Evolutionary conservation across 2,113 vertebrate genomes (phyloP).

Genomic region (Cervus canadensis): DNA sequence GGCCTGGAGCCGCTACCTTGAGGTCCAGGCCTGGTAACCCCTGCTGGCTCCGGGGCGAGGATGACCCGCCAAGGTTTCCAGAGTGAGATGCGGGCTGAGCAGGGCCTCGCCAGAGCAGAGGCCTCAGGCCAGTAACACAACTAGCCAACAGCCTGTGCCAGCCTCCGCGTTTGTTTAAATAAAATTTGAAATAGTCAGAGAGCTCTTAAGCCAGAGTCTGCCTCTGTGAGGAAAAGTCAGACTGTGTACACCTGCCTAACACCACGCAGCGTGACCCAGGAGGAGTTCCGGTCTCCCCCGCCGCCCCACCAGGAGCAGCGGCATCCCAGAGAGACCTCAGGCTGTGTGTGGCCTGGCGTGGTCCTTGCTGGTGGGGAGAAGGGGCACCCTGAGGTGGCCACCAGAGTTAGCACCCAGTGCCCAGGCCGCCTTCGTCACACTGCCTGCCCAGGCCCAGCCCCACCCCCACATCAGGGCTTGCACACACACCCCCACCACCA

Average conservation of each 20-base stretch:
- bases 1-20: neutral
- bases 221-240: conserved; percentile 17
- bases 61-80: conserved; percentile 9
- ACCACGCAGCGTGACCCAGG: neutral
- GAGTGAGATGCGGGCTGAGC: neutral
- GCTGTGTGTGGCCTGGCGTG: conserved; percentile 33
- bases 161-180: conserved; percentile 40
- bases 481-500: neutral
- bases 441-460: neutral
- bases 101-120: conserved; percentile 34
- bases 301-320: neutral
- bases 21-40: neutral
- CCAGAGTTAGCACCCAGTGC: neutral
- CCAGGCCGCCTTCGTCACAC: neutral
- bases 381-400: neutral
- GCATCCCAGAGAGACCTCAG: neutral
- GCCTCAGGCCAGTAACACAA: conserved; percentile 49
- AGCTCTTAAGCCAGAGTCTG: conserved; percentile 27
- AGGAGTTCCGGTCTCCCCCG: neutral
- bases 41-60: neutral
- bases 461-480: neutral
- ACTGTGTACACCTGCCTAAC: neutral
- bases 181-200: conserved; percentile 54
- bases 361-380: neutral
- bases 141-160: conserved; percentile 32